A percentile compares a stretch with the other conserved stretches of the same genome.
phyloP scores from a whole-genome alignment of 2,888 invertebrate species.

The Agriopis leucophaearia region DNA sequence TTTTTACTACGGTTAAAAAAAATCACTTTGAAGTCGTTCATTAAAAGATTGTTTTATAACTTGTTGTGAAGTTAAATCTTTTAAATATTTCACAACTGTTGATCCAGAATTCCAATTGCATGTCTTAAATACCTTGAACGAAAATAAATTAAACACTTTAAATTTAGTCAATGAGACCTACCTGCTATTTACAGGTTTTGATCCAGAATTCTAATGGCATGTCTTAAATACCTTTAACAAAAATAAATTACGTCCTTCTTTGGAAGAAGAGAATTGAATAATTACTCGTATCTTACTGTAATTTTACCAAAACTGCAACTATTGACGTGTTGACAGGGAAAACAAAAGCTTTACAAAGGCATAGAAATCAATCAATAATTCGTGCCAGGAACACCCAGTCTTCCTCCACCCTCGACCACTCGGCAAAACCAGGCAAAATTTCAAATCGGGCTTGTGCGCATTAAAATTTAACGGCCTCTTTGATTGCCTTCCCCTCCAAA shows the following conservation, averaged over 20 bases:
- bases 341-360: neutral
- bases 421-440: slow-evolving; percentile 80
- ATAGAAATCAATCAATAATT: neutral
- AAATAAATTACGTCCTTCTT: too few species aligned
- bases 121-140: neutral
- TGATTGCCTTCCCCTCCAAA: slow-evolving; percentile 57
- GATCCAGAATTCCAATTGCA: too few species aligned
- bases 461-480: slow-evolving; percentile 70
- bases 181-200: too few species aligned
- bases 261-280: too few species aligned
- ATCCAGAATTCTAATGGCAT: too few species aligned
- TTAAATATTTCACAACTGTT: neutral
- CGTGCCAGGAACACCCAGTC: slow-evolving; percentile 51
- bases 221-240: too few species aligned
- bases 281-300: too few species aligned
- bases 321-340: neutral
- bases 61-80: neutral
- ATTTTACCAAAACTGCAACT: too few species aligned
- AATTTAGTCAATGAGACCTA: neutral
- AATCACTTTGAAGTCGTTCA: neutral
- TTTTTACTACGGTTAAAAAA: slow-evolving; percentile 18
- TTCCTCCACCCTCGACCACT: slow-evolving; percentile 51
- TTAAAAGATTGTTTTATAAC: slow-evolving; percentile 12
- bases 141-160: neutral
- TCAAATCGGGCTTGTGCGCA: slow-evolving; percentile 71